phyloP scores from a whole-genome alignment of 1,140 invertebrate species.

The Linepithema humile region DNA sequence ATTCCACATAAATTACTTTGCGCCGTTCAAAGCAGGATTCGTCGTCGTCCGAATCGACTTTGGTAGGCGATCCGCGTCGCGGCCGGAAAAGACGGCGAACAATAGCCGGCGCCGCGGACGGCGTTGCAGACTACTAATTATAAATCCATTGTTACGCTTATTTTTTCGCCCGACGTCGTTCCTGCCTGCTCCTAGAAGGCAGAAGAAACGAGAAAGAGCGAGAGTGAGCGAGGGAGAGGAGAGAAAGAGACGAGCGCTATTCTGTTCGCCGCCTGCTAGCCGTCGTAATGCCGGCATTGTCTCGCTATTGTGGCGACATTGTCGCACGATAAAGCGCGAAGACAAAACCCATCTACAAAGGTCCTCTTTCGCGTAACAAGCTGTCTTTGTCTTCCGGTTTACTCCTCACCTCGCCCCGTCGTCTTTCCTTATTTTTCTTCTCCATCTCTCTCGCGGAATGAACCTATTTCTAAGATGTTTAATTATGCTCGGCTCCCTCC shows the following conservation, averaged over 20 bases:
- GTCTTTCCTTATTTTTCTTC: constrained; percentile 23
- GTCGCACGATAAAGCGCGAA: constrained; percentile 79
- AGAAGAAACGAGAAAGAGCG: constrained; percentile 33
- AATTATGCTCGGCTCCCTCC: constrained; percentile 23
- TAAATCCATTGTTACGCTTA: constrained; percentile 77
- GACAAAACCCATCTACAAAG: constrained; percentile 77
- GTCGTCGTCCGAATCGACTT: constrained; percentile 62
- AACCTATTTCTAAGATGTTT: constrained; percentile 47
- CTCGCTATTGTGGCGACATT: constrained; percentile 77
- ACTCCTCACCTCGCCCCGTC: not conserved
- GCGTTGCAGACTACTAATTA: constrained; percentile 76
- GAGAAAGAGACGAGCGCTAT: constrained; percentile 56
- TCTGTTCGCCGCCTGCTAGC: constrained; percentile 72
- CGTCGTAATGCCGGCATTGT: constrained; percentile 78
- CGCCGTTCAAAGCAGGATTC: constrained; percentile 51
- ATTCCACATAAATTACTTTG: constrained; percentile 54
- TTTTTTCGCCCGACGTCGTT: constrained; percentile 76
- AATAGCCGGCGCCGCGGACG: constrained; percentile 56
- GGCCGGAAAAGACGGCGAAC: constrained; percentile 69
- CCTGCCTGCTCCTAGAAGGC: constrained; percentile 57
- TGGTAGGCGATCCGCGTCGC: constrained; percentile 47
- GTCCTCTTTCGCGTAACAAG: constrained; percentile 75
- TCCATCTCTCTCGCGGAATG: not conserved
- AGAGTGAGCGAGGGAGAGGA: not conserved
- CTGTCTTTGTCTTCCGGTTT: constrained; percentile 69